These are phyloP conservation scores for Tachina fera DNA, from an alignment of 2,888 invertebrate genomes.

Conservation along the genomic window DNA sequence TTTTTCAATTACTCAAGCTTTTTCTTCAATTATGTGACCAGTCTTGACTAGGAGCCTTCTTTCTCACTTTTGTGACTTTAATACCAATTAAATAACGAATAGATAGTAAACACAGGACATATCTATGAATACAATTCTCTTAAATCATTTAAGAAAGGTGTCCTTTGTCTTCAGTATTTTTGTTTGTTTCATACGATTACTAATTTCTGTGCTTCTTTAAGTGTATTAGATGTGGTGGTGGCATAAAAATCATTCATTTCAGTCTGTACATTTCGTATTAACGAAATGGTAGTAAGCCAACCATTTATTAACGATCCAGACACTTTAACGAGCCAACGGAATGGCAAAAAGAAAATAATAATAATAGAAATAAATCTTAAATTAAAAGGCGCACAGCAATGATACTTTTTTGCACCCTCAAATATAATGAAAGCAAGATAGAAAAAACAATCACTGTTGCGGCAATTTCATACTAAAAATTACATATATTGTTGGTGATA, in stretches of 20 bases:
- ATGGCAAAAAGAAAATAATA: not conserved
- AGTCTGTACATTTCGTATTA: conserved; percentile 23
- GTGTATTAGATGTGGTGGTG: not conserved
- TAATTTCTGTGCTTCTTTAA: not conserved
- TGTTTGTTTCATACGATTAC: not conserved
- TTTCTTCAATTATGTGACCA: too few relatives aligned
- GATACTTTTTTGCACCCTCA: conserved; percentile 35
- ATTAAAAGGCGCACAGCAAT: conserved; percentile 24
- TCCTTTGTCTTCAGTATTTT: too few relatives aligned
- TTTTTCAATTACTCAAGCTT: too few relatives aligned
- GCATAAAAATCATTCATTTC: conserved; percentile 36
- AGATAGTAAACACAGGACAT: too few relatives aligned
- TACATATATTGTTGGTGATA: conserved; percentile 17
- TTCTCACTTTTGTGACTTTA: too few relatives aligned
- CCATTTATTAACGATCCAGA: conserved; percentile 54
- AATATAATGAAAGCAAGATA: conserved; percentile 17
- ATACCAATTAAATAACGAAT: too few relatives aligned
- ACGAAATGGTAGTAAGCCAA: conserved; percentile 28
- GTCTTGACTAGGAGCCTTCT: too few relatives aligned
- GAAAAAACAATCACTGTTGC: conserved; percentile 49
- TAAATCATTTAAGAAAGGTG: too few relatives aligned
- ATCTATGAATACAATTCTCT: too few relatives aligned
- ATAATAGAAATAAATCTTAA: conserved; percentile 15
- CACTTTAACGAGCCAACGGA: conserved; percentile 57
- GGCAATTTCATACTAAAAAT: conserved; percentile 1